Conservation (phyloP, 92 coral and sea anemone species). For the Epizoanthus stellaris region DNA sequence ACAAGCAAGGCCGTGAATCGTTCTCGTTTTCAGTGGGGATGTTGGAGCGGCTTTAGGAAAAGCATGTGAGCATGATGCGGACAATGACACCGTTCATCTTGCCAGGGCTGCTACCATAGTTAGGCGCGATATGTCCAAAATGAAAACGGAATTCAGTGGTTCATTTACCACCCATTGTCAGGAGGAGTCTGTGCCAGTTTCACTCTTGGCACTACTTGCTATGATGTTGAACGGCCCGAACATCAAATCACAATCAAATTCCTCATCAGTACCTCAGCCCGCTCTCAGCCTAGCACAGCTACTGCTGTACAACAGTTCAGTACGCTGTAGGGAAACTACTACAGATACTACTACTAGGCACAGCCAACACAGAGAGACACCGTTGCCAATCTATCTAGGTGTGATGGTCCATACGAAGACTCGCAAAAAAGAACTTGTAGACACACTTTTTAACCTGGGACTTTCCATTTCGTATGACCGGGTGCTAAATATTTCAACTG, state of each 20-base stretch:
- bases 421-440: slow-evolving; percentile 20
- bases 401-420: slow-evolving; percentile 19
- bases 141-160: slow-evolving; percentile 5
- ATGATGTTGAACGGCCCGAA: slow-evolving; percentile 23
- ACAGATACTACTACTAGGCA: slow-evolving; percentile 16
- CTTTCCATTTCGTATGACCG: slow-evolving; percentile 35
- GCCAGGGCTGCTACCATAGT: slow-evolving; percentile 14
- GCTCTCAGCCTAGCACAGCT: slow-evolving; percentile 20
- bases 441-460: slow-evolving; percentile 38
- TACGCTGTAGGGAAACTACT: slow-evolving; percentile 8
- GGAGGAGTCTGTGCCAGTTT: slow-evolving; percentile 21
- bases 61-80: slow-evolving; percentile 15
- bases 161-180: slow-evolving; percentile 21
- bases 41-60: slow-evolving; percentile 22
- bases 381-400: slow-evolving; percentile 17
- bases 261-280: too few species aligned
- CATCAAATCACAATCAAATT: slow-evolving; percentile 15
- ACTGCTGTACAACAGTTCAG: slow-evolving; percentile 18
- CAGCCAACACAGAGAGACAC: slow-evolving; percentile 31
- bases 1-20: slow-evolving; percentile 27
- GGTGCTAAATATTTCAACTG: slow-evolving; percentile 4
- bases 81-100: slow-evolving; percentile 29
- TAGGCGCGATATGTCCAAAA: slow-evolving; percentile 14
- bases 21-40: slow-evolving; percentile 36
- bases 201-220: slow-evolving; percentile 8